Evolutionary conservation across 2,888 invertebrate species (phyloP), one percentile per base, ranked within the genome.

Genomic region (Pimpla rufipes): DNA sequence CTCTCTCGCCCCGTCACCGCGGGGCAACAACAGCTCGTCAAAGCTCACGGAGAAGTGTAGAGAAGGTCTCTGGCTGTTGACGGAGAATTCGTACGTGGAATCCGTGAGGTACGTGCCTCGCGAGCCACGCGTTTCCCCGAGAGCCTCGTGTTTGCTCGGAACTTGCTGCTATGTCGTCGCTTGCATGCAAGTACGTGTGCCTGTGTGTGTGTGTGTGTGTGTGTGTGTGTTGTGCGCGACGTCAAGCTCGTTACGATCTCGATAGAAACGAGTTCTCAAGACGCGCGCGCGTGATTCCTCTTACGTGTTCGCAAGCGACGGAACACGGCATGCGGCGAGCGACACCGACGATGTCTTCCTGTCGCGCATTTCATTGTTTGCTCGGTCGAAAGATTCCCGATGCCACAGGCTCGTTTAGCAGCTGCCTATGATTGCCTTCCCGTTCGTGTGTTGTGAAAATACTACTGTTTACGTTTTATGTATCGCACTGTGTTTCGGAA

Each of bases 251-350:
- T 81, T 84, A 81, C 78, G 70, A 84, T 81, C 83, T 42, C 78
- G 68, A 71, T 84, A 62, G 83, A 84, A 84, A 84, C 83, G 81
- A 84, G 83, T 84, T 84, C 71, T 40, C 67, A 52, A 70, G 79
- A 74, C 71, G 23, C 64, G 68, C 71, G 62, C 55, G 77, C 67
- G 81, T 80, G 79, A 83, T 83, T 80, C 83, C 66, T 71, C 83
- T 79, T 79, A 67, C 59, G 67, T 67, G 55, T 57, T 13, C 62
- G 62, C 59, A 59, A 59, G 18, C 47, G 45, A 50, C 74, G 47
- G 35, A 35, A 47, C 71, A 62, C 35, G 16, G 55, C 57, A 23
- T 42, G 55, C 40, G n/a, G 18, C 45, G 47, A 45, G 59, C 59
- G 57, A 59, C 35, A 59, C 59, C 45, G 45, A 21, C 59, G 21